These are phyloP conservation scores for Chaetogeoica ovagalla DNA, from an alignment of 2,888 invertebrate genomes.

Conservation along the genomic window DNA sequence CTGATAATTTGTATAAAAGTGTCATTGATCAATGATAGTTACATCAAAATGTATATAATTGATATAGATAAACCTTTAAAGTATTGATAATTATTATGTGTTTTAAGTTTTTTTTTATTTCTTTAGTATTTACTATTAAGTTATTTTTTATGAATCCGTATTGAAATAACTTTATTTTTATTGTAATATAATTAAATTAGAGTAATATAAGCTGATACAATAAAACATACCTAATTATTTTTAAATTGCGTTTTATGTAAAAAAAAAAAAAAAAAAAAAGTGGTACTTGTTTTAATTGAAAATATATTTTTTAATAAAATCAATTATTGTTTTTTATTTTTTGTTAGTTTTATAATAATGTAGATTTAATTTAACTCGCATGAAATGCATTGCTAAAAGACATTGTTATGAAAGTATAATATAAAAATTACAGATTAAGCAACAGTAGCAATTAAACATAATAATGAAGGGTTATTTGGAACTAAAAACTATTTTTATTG, in stretches of 20 bases:
- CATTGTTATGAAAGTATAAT: too few relatives aligned
- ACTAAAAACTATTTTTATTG: too few relatives aligned
- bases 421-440: too few relatives aligned
- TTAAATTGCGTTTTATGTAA: not conserved
- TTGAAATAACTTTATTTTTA: not conserved
- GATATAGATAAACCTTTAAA: not conserved
- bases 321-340: not conserved
- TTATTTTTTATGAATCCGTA: not conserved
- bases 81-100: not conserved
- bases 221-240: not conserved
- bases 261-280: too few relatives aligned
- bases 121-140: not conserved
- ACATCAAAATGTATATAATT: not conserved
- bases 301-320: not conserved
- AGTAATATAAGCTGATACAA: not conserved
- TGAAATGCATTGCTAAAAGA: too few relatives aligned
- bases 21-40: not conserved
- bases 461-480: too few relatives aligned
- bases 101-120: not conserved
- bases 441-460: too few relatives aligned
- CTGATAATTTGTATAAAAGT: too few relatives aligned
- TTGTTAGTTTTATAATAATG: not conserved
- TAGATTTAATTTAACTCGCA: too few relatives aligned
- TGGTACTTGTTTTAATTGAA: not conserved
- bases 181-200: not conserved